These are phyloP conservation scores for Ciconia boyciana DNA, from an alignment of 2,113 vertebrate species.

Conservation along the genomic window DNA sequence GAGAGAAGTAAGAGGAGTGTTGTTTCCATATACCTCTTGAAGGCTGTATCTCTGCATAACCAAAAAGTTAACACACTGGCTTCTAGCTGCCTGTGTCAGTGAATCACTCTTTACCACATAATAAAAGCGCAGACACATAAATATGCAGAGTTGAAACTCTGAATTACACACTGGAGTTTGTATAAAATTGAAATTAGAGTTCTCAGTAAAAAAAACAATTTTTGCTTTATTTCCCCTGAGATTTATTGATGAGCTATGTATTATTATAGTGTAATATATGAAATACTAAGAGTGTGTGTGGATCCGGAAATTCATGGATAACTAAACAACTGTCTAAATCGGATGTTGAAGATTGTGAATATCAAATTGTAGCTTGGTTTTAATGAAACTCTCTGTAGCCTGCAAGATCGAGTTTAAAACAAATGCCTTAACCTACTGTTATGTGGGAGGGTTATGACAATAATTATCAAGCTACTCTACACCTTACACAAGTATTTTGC, in stretches of 20 bases:
- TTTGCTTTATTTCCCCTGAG: neutral
- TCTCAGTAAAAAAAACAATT: neutral
- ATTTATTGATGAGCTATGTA: neutral
- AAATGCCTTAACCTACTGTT: constrained; percentile 17
- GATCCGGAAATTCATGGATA: neutral
- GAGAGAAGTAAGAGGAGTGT: neutral
- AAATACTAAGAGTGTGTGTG: neutral
- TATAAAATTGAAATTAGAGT: neutral
- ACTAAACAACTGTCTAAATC: neutral
- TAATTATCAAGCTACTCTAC: neutral
- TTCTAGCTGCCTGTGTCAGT: neutral
- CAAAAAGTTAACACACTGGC: neutral
- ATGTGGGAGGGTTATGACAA: constrained; percentile 27
- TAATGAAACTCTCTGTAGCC: neutral
- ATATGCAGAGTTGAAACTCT: neutral
- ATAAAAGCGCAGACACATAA: neutral
- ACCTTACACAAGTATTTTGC: neutral
- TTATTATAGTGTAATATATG: neutral
- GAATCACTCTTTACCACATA: neutral
- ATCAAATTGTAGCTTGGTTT: neutral
- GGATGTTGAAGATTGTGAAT: neutral
- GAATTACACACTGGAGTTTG: neutral
- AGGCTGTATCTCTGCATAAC: neutral
- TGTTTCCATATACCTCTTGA: neutral
- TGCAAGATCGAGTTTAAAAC: neutral